A percentile compares a stretch with the other conserved stretches of the same genome.
Evolutionary conservation across 2,888 invertebrate genomes (phyloP).

Genomic region (Chydorus sphaericus): DNA sequence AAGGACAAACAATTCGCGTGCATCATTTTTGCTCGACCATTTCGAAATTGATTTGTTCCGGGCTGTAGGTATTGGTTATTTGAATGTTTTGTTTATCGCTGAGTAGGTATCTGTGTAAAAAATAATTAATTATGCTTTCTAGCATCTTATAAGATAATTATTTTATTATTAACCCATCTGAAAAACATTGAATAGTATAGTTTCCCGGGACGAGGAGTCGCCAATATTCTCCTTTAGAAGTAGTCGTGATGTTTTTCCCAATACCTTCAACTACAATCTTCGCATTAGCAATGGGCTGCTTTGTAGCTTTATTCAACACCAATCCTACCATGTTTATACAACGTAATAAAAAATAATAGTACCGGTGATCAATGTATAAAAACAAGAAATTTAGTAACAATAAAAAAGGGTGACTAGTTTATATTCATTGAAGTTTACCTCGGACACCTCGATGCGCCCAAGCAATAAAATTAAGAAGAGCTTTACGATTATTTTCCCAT

Average conservation of each 20-base stretch:
- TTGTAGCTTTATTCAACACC: conserved; percentile 66
- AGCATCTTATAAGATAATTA: too few species aligned
- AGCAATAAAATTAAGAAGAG: conserved; percentile 71
- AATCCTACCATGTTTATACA: conserved; percentile 45
- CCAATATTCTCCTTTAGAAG: conserved; percentile 47
- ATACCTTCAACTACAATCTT: conserved; percentile 60
- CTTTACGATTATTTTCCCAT: conserved; percentile 79
- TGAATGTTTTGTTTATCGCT: background rate
- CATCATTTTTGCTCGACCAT: background rate
- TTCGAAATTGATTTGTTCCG: conserved; percentile 1
- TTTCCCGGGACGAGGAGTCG: conserved; percentile 60
- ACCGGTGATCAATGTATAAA: too few species aligned
- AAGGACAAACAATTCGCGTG: background rate
- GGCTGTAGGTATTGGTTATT: background rate
- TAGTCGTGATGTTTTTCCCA: conserved; percentile 42
- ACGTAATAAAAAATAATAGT: background rate
- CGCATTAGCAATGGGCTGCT: conserved; percentile 53
- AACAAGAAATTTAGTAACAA: too few species aligned
- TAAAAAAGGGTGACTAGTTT: too few species aligned
- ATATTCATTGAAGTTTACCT: too few species aligned
- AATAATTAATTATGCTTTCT: too few species aligned
- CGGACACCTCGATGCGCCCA: conserved; percentile 59
- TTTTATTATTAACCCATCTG: conserved; percentile 57
- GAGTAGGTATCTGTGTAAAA: background rate
- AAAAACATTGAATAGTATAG: conserved; percentile 55